phyloP scores from a whole-genome alignment of 2,113 vertebrate genomes.

The Vidua macroura region DNA sequence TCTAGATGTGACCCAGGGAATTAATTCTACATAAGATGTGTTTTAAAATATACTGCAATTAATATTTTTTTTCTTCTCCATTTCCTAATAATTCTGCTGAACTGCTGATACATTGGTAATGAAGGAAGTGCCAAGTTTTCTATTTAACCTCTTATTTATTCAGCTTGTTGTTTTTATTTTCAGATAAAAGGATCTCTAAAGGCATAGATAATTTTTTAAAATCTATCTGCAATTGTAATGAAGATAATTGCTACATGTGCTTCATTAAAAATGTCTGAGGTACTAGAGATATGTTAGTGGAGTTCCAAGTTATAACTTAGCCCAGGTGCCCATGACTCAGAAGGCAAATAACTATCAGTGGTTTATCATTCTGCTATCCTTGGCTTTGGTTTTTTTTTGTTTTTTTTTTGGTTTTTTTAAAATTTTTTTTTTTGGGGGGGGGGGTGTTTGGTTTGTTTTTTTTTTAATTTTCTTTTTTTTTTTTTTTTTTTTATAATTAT shows the following conservation, averaged over 20 bases:
- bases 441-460: background rate
- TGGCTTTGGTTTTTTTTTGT: background rate
- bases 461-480: background rate
- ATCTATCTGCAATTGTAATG: background rate
- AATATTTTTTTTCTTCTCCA: background rate
- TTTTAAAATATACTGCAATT: background rate
- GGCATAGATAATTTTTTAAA: background rate
- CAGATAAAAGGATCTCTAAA: background rate
- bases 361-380: background rate
- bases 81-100: background rate
- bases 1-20: background rate
- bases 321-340: background rate
- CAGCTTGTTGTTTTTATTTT: background rate
- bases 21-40: background rate
- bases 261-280: background rate
- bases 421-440: too few species aligned
- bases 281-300: background rate
- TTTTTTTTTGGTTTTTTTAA: background rate
- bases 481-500: background rate
- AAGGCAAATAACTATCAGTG: background rate
- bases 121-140: background rate
- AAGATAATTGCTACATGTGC: background rate
- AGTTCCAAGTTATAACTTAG: background rate
- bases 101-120: background rate
- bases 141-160: background rate